Evolutionary conservation across 1,140 invertebrate genomes (phyloP).

Genomic region (Leptonema lineaticorne): DNA sequence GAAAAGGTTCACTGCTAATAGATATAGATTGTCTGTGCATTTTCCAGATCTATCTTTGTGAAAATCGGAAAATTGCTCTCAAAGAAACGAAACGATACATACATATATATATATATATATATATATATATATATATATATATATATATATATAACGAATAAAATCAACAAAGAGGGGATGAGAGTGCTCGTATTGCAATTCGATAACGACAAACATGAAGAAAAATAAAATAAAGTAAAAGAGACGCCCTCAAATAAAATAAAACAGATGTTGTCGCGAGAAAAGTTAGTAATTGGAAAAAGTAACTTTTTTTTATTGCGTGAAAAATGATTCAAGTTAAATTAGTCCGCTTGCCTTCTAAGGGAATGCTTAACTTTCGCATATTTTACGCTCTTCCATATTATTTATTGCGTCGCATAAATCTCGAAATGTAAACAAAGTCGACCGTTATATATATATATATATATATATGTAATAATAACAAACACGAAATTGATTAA

Average conservation of each 20-base stretch:
- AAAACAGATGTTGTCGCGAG: background rate
- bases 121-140: no score
- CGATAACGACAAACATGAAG: no score
- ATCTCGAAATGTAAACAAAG: no score
- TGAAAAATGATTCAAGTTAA: constrained; percentile 18
- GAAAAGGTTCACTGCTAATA: background rate
- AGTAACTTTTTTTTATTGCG: constrained; percentile 15
- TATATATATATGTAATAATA: no score
- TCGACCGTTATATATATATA: no score
- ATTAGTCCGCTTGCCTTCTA: background rate
- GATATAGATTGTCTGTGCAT: background rate
- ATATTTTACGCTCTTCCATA: background rate
- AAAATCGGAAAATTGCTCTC: background rate
- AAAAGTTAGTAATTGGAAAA: constrained; percentile 15
- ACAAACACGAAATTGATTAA: no score
- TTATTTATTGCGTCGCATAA: no score
- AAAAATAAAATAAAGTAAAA: background rate
- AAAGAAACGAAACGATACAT: no score
- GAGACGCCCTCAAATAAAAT: background rate
- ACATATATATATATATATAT: no score
- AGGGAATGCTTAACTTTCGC: background rate
- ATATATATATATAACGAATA: no score
- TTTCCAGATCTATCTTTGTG: background rate
- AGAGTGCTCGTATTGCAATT: background rate
- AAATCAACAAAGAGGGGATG: no score